Percentiles rank a stretch among this genome's conserved stretches.
Evolutionary conservation across 2,113 vertebrate genomes (phyloP).

Genomic region (Heterocephalus glaber): DNA sequence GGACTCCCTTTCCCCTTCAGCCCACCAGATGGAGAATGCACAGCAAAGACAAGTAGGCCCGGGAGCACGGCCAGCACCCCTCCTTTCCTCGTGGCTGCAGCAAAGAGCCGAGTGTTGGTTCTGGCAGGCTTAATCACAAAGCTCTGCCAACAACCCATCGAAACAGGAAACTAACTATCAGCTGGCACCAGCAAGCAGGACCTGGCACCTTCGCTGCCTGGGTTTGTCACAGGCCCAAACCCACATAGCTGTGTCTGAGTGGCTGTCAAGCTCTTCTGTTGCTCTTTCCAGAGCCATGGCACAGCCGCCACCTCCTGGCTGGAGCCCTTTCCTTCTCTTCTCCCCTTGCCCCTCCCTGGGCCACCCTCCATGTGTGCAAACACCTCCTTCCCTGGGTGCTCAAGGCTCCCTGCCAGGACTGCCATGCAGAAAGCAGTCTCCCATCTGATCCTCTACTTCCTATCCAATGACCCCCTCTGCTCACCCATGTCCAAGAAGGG

Average conservation of each 20-base stretch:
- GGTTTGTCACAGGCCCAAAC: constrained; percentile 25
- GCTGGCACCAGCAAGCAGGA: constrained; percentile 55
- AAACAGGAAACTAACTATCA: constrained; percentile 72
- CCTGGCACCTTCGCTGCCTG: constrained; percentile 28
- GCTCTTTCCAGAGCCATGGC: not conserved
- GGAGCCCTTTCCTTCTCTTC: not conserved
- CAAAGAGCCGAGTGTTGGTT: constrained; percentile 39
- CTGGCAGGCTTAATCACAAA: constrained; percentile 55
- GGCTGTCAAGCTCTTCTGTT: not conserved
- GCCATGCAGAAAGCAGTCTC: not conserved
- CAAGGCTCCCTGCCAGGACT: not conserved
- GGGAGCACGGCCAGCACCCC: constrained; percentile 52
- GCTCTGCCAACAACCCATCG: constrained; percentile 66
- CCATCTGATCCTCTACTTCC: not conserved
- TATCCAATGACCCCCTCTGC: not conserved
- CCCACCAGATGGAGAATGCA: not conserved
- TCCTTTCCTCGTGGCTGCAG: not conserved
- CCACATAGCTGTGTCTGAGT: constrained; percentile 35
- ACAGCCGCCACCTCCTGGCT: not conserved
- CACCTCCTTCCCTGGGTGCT: too few relatives aligned
- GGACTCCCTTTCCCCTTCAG: not conserved
- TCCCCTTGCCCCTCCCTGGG: fast-evolving
- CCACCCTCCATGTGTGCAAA: not conserved
- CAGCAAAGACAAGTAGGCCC: not conserved
- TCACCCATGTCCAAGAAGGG: not conserved